Evolutionary conservation across 35 echinoderm and acorn worm genomes (phyloP).

Genomic region (Strongylocentrotus purpuratus): DNA sequence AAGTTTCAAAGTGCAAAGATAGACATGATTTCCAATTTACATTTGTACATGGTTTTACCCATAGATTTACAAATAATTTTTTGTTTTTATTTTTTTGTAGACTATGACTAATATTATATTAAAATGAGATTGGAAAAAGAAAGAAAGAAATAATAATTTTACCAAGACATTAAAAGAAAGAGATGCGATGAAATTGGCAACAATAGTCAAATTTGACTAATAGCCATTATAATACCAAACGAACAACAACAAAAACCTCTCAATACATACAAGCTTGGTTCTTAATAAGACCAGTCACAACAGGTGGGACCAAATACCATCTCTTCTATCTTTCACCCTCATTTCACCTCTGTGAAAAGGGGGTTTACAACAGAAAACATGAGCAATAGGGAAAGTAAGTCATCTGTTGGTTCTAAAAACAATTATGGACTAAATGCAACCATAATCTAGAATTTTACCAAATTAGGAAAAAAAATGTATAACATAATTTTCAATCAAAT

Average conservation of each 20-base stretch:
- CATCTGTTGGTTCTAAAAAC: not conserved
- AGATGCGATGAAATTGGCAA: no score
- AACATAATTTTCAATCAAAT: not conserved
- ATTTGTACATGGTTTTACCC: constrained; percentile 38
- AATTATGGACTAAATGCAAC: not conserved
- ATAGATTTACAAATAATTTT: not conserved
- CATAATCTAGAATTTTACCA: no score
- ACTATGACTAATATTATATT: no score
- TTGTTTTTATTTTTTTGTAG: no score
- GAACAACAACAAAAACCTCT: no score
- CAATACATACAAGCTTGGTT: not conserved
- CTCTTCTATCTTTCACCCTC: not conserved
- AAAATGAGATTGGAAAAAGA: no score
- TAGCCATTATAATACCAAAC: no score
- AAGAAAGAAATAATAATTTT: no score
- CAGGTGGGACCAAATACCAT: constrained; percentile 25
- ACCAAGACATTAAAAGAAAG: no score
- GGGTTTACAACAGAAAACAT: not conserved
- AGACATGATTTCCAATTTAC: constrained; percentile 43
- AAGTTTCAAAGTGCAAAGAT: constrained; percentile 35
- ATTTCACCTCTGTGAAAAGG: not conserved
- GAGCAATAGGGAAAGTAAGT: not conserved
- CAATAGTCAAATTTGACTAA: no score
- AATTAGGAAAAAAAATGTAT: not conserved
- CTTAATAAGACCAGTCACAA: not conserved